Evolutionary conservation across 2,113 vertebrate species (phyloP).

Genomic region (Dasyurus viverrinus): DNA sequence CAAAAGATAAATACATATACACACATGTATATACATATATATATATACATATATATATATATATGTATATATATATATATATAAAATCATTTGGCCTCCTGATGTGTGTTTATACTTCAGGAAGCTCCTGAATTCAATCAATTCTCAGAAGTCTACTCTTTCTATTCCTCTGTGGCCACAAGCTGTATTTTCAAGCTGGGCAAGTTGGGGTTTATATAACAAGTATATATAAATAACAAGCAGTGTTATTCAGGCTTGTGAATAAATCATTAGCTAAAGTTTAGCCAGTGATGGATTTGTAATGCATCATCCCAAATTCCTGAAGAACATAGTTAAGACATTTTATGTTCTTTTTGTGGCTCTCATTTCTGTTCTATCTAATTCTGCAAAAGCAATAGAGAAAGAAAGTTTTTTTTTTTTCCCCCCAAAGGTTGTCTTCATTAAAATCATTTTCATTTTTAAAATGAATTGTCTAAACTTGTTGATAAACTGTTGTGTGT

Average conservation of each 20-base stretch:
- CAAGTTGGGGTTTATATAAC: background rate
- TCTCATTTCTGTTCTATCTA: constrained; percentile 30
- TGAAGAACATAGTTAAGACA: background rate
- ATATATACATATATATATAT: too few relatives aligned
- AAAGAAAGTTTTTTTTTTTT: background rate
- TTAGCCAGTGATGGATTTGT: background rate
- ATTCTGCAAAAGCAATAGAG: constrained; percentile 30
- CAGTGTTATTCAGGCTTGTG: background rate
- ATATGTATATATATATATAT: too few relatives aligned
- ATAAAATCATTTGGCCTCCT: background rate
- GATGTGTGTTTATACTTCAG: background rate
- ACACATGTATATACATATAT: background rate
- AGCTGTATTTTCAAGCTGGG: background rate
- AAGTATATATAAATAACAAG: background rate
- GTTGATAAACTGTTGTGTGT: background rate
- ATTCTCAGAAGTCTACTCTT: background rate
- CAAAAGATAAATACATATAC: background rate
- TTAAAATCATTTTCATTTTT: constrained; percentile 55
- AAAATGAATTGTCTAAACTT: constrained; percentile 25
- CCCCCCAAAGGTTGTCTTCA: background rate
- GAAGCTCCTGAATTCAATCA: background rate
- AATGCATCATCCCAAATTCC: background rate
- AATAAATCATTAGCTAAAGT: background rate
- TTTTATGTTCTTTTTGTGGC: background rate
- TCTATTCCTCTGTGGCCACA: background rate